Evolutionary conservation across 2,797 vertebrate genomes (phyloP), one percentile per base, ranked within the genome.

Genomic region (Pseudochromis fuscus): DNA sequence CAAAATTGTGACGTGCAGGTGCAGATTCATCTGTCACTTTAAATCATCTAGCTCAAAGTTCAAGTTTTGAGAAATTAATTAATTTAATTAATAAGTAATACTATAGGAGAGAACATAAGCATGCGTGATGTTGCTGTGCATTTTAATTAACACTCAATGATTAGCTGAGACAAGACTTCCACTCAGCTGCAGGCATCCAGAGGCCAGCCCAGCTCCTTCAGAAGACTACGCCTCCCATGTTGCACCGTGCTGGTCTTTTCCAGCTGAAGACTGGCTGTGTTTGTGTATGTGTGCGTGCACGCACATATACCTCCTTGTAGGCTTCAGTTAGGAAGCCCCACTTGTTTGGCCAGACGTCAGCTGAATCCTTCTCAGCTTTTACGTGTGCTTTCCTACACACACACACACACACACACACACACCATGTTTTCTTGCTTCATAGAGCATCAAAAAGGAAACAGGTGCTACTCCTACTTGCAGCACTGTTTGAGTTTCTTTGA

Each of bases 301-400:
- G 25, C 33, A 15, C 33, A 19, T 50, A 0, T 86, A 91, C 91
- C 87, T 91, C 81, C 33, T 62, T 67, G 61, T 85, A 87, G 33
- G 35, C 60, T 4, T 92, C 92, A 1, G 87, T 85, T 67, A 96
- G 77, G 79, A 94, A 95, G 6, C 95, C 95, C 96, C 96, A 97
- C 9, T 91, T 96, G 0, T 87, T 87, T 10, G 93, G 82, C 96
- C 96, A 97, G 40, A 77, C 91, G 16, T 83, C 79, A 13, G 89
- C 89, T 0, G 91, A 90, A 11, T 91, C 84, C 52, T 79, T 89
- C 65, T 91, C 89, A n/a, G 31, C 5, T 62, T 85, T 85, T 15
- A 90, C 31, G 25, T 86, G 86, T 4, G 82, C 86, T 76, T 89
- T 92, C 91, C 90, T 91, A 18, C n/a, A 68, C 28, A 53, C 57